A percentile compares a stretch with the other conserved stretches of the same genome.
Evolutionary conservation across 2,113 vertebrate species (phyloP).

Genomic region (Rafetus swinhoei): DNA sequence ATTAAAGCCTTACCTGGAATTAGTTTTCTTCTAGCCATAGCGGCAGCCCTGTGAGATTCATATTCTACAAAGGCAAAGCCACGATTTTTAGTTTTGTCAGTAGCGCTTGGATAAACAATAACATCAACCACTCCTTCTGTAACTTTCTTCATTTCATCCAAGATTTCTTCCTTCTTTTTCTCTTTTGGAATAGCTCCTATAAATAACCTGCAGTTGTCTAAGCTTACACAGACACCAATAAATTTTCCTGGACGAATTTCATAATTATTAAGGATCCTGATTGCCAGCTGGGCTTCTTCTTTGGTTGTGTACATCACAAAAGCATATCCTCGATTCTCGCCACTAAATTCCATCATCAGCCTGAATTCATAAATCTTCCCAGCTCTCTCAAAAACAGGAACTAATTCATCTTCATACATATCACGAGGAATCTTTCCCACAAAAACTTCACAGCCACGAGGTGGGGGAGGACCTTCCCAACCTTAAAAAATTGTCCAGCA

Average conservation of each 20-base stretch:
- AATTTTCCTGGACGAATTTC: slow-evolving; percentile 93
- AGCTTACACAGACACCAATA: slow-evolving; percentile 94
- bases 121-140: slow-evolving; percentile 95
- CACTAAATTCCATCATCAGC: slow-evolving; percentile 98
- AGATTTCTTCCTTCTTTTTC: slow-evolving; percentile 93
- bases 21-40: slow-evolving; percentile 92
- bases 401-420: slow-evolving; percentile 94
- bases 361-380: slow-evolving; percentile 95
- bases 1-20: slow-evolving; percentile 84
- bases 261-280: slow-evolving; percentile 91
- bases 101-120: slow-evolving; percentile 91
- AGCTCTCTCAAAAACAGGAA: slow-evolving; percentile 92
- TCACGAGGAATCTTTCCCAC: slow-evolving; percentile 97
- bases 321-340: slow-evolving; percentile 95
- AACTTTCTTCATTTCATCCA: slow-evolving; percentile 94
- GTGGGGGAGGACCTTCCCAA: slow-evolving; percentile 93
- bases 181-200: slow-evolving; percentile 95
- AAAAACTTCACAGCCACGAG: slow-evolving; percentile 97
- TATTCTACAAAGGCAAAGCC: slow-evolving; percentile 97
- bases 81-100: slow-evolving; percentile 91
- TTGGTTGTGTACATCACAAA: slow-evolving; percentile 96
- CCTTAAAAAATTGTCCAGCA: slow-evolving; percentile 76
- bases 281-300: slow-evolving; percentile 90
- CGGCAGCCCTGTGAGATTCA: slow-evolving; percentile 95
- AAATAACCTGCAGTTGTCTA: slow-evolving; percentile 96